phyloP scores from a whole-genome alignment of 2,888 invertebrate species.

The Gymnosoma rotundatum region DNA sequence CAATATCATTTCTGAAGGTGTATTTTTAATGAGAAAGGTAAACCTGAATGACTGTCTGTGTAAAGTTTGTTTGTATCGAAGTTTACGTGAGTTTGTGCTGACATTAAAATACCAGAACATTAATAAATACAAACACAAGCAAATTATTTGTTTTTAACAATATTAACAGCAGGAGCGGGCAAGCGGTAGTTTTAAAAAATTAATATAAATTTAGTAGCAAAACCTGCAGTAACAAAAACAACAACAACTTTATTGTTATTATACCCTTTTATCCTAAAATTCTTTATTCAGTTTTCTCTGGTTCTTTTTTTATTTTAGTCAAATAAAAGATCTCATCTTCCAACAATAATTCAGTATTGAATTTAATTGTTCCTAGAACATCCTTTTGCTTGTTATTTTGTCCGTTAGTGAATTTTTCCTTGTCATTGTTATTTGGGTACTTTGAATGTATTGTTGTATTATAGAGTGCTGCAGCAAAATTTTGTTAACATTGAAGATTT shows the following conservation, averaged over 20 bases:
- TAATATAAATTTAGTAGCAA: not conserved
- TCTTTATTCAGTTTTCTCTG: not conserved
- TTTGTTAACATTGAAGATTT: conserved; percentile 53
- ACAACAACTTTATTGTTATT: not conserved
- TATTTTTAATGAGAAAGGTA: not conserved
- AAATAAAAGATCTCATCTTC: conserved; percentile 14
- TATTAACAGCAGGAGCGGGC: not conserved
- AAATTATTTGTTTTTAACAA: not conserved
- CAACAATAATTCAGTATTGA: conserved; percentile 39
- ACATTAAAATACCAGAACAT: not conserved
- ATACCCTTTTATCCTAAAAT: not conserved
- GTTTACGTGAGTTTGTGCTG: not conserved
- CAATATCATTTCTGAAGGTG: not conserved
- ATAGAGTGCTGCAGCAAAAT: conserved; percentile 2
- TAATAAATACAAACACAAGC: not conserved
- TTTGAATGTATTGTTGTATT: conserved; percentile 5
- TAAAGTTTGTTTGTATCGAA: not conserved
- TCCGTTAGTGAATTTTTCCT: not conserved
- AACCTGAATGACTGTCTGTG: not conserved
- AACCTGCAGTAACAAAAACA: not conserved
- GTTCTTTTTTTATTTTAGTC: not conserved
- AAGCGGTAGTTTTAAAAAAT: not conserved
- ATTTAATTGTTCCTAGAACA: conserved; percentile 60
- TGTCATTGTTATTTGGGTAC: not conserved
- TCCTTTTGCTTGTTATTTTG: conserved; percentile 46